A percentile compares a stretch with the other conserved stretches of the same genome.
Evolutionary conservation across 2,797 vertebrate genomes (phyloP).

Genomic region (Argya squamiceps): DNA sequence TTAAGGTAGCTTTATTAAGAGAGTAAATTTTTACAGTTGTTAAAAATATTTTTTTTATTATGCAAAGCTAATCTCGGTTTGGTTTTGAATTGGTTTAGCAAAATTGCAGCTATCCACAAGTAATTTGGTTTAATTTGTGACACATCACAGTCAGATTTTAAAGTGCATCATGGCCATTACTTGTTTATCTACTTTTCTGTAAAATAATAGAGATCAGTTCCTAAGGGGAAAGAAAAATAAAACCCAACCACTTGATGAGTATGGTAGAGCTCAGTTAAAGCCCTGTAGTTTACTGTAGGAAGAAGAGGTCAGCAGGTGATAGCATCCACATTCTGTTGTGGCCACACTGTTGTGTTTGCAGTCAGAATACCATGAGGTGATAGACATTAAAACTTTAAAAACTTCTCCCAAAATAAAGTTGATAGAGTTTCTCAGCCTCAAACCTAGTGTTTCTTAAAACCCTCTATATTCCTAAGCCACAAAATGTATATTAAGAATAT

Average conservation of each 20-base stretch:
- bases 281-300: not conserved
- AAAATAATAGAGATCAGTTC: not conserved
- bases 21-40: not conserved
- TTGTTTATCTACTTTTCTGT: not conserved
- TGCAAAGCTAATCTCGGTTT: not conserved
- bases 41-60: not conserved
- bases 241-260: not conserved
- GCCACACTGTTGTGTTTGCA: no score
- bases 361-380: not conserved
- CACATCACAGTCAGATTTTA: not conserved
- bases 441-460: not conserved
- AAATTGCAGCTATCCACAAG: not conserved
- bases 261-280: not conserved
- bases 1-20: not conserved
- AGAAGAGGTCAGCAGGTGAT: not conserved
- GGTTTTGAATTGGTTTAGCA: not conserved
- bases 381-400: not conserved
- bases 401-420: not conserved
- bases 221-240: not conserved
- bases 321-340: not conserved
- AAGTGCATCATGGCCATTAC: not conserved
- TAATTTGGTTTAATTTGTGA: not conserved
- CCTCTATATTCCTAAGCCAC: not conserved
- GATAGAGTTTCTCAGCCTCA: not conserved
- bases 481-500: not conserved